Evolutionary conservation across 1,140 invertebrate genomes (phyloP), one percentile per base, ranked within the genome.

Genomic region (Thaumetopoea pityocampa): DNA sequence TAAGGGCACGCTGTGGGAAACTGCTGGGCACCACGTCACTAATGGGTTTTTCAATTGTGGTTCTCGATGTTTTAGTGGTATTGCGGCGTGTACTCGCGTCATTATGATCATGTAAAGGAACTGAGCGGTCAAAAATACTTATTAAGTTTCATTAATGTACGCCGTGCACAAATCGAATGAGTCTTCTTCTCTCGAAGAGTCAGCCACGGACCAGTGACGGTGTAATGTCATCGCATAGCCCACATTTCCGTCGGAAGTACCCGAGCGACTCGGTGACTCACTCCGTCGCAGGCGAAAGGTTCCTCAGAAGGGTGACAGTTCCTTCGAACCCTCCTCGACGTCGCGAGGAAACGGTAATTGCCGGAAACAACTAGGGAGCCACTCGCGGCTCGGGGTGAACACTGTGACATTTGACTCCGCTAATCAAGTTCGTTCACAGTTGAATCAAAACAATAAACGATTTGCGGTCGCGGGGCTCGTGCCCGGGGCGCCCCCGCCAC

Each of bases 201-300:
- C 18, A 27, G 7, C 28, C 18, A 40, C 28, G 19, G 36, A 29
- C 9, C 11, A 16, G 10, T 49, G 38, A 23, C 22, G 24, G 20
- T 32, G 20, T 33, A 50, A 27, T 22, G 34, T 56, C n/a, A 41
- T 59, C 55, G 49, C 49, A 48, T 47, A 24, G 37, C 69, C 65
- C 71, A 72, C 62, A 74, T 79, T 67, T 83, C 79, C 79, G 79
- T 66, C 74, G 79, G 79, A 83, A 74, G 50, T 41, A 49, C 45
- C 29, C 34, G 49, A 60, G 49, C 36, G 42, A 51, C 53, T 68
- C 59, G 43, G 50, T 64, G 53, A 43, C 50, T 37, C 48, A 51
- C 38, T 67, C 67, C 72, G 71, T 74, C 68, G 79, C 72, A 74
- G 65, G 52, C 50, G 52, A 51, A 60, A 55, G 38, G 46, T 58